Evolutionary conservation across 2,797 vertebrate species (phyloP).

Genomic region (Mus spretus): DNA sequence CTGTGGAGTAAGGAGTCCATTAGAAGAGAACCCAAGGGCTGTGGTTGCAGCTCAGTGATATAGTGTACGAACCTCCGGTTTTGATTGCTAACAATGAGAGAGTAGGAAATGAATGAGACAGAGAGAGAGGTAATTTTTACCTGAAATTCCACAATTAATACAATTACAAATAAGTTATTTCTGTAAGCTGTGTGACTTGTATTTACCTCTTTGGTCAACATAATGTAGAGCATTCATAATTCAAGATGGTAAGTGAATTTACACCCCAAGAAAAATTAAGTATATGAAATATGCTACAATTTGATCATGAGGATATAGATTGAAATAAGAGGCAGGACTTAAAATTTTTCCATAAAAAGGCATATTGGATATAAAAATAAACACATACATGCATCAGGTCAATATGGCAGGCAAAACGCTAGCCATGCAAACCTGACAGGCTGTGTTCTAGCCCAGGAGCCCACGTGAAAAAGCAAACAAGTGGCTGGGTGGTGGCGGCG

Average conservation of each 20-base stretch:
- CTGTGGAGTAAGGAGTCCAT: background rate
- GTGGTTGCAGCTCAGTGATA: background rate
- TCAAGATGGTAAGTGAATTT: background rate
- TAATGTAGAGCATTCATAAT: background rate
- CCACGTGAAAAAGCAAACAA: background rate
- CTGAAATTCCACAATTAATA: background rate
- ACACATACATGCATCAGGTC: background rate
- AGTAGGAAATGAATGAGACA: background rate
- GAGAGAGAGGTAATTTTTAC: background rate
- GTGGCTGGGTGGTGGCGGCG: too few species aligned
- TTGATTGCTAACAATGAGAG: background rate
- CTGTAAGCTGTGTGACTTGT: background rate
- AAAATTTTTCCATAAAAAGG: conserved; percentile 28
- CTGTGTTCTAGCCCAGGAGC: background rate
- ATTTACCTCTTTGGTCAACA: background rate
- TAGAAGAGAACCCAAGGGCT: background rate
- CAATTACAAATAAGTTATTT: background rate
- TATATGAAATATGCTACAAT: background rate
- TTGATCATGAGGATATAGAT: background rate
- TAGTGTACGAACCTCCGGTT: background rate
- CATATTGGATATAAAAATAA: conserved; percentile 29
- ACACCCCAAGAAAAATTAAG: background rate
- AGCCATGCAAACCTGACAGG: background rate
- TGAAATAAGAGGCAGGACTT: conserved; percentile 6
- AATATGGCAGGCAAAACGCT: background rate